phyloP scores from a whole-genome alignment of 2,113 vertebrate species.

The Grus americana region DNA sequence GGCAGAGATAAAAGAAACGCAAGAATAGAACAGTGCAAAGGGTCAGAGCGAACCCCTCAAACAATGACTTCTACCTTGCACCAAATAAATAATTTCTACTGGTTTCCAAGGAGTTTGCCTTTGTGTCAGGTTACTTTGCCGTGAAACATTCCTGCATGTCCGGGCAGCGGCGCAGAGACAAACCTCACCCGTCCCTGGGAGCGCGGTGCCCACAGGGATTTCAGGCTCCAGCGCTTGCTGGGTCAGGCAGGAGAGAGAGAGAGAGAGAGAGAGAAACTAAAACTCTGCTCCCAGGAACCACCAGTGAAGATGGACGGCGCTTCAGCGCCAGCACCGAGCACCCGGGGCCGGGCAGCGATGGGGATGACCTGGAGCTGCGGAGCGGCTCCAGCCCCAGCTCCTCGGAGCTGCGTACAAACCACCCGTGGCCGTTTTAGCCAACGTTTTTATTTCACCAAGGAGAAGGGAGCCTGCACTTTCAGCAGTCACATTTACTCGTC shows the following conservation, averaged over 20 bases:
- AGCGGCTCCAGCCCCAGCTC: background rate
- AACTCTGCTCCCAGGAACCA: background rate
- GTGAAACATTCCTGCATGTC: rapidly evolving
- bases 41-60: background rate
- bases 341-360: background rate
- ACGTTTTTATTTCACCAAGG: background rate
- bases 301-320: background rate
- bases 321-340: background rate
- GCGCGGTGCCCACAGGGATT: background rate
- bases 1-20: rapidly evolving
- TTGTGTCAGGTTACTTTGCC: background rate
- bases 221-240: background rate
- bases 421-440: background rate
- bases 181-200: rapidly evolving
- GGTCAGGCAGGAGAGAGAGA: background rate
- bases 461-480: background rate
- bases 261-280: background rate
- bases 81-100: constrained; percentile 32
- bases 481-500: background rate
- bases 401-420: background rate
- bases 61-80: background rate
- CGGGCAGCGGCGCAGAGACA: rapidly evolving
- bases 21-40: background rate
- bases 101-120: background rate
- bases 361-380: no score